Base-by-base conservation (phyloP, 2,113 vertebrate genomes). In the Rhinolophus ferrumequinum region DNA sequence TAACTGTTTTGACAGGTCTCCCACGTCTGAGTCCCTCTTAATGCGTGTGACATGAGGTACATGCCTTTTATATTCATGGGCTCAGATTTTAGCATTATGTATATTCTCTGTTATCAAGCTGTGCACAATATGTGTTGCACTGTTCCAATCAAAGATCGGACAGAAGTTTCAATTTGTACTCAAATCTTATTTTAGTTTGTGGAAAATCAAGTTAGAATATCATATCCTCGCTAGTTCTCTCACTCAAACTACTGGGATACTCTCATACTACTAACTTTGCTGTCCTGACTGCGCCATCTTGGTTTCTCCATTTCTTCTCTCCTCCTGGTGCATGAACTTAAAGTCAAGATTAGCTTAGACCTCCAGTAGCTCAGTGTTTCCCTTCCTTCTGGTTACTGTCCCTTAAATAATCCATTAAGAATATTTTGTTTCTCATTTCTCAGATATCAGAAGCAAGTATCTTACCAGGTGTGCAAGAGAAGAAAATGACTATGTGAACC, bases 371-470 rank as follows among this genome's bases (percentile, higher is more conserved):
- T 16, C 58, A 73, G 0, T 11, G 19, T 52, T 77, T 5, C 4
- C 86, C 19, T 79, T 92, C 30, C 8, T 22, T 62, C 16, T 94
- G 21, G 16, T 56, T 83, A 12, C 50, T 70, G 73, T 96, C n/a
- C 4, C 2, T 8, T 26, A 41, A 14, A 28, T 24, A 73, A 79
- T 41, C 1, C 52, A 88, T 44, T 81, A 62, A 88, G 14, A 88
- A 47, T 52, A 58, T 84, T 69, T 92, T 90, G 22, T 90, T 64
- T 97, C 13, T 81, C 14, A 91, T 95, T 94, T 81, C 13, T 87
- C 41, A 44, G 47, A 50, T 13, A 50, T 50, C 47, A 13, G 47
- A 50, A 13, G 47, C 9, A 50, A 50, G 47, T 50, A 50, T 6
- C 41, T 44, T 50, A 50, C 12, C 47, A 50, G 12, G 47, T 50